A percentile compares a stretch with the other conserved stretches of the same genome.
phyloP scores from a whole-genome alignment of 2,888 invertebrate genomes.

The Melinopterus prodromus region DNA sequence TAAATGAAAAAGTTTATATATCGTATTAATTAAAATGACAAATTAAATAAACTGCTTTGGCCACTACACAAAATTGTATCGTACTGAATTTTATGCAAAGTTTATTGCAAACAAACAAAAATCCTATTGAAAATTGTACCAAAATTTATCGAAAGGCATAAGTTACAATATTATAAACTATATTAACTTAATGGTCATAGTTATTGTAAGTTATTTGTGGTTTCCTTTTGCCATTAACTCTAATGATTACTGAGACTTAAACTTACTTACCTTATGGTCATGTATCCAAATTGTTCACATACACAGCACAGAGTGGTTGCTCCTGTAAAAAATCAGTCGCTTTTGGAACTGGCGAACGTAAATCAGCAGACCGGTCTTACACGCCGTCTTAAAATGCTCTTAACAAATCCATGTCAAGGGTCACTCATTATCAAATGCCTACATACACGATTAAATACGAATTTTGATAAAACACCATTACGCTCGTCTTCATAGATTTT shows the following conservation, averaged over 20 bases:
- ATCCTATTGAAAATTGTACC: too few relatives aligned
- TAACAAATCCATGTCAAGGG: constrained; percentile 4
- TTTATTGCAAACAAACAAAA: too few relatives aligned
- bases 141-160: too few relatives aligned
- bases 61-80: too few relatives aligned
- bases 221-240: not conserved
- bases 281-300: not conserved
- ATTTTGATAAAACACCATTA: not conserved
- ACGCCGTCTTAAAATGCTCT: not conserved
- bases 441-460: not conserved
- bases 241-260: not conserved
- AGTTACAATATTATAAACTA: too few relatives aligned
- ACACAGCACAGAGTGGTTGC: not conserved
- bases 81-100: too few relatives aligned
- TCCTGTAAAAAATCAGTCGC: not conserved
- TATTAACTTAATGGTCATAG: too few relatives aligned
- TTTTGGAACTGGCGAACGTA: not conserved
- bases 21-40: too few relatives aligned
- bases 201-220: not conserved
- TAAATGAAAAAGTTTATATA: too few relatives aligned
- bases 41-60: too few relatives aligned
- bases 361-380: not conserved
- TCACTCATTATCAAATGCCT: not conserved
- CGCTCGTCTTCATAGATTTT: not conserved
- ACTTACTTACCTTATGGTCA: not conserved